Percentiles rank a stretch among this genome's conserved stretches.
phyloP scores from a whole-genome alignment of 2,888 invertebrate genomes.

The Laothoe populi region DNA sequence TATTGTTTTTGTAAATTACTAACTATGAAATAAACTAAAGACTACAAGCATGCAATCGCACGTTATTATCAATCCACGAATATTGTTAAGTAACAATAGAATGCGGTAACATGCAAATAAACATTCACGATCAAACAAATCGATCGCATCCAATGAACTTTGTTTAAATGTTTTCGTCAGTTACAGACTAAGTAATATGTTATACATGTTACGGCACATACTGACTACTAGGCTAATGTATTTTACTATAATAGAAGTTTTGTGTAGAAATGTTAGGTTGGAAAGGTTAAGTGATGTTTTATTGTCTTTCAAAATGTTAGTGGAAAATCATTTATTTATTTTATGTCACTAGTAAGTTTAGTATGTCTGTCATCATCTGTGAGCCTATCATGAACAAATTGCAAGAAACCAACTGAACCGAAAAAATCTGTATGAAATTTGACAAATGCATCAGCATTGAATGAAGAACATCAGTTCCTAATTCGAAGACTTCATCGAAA shows the following conservation, averaged over 20 bases:
- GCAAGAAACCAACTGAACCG: no score
- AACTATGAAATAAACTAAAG: neutral
- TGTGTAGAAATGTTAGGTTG: neutral
- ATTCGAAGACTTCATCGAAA: no score
- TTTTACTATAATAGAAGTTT: neutral
- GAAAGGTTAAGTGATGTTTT: neutral
- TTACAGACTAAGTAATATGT: conserved; percentile 8
- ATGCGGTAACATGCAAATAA: neutral
- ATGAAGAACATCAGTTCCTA: no score
- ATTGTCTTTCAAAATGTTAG: no score
- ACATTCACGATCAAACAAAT: conserved; percentile 9
- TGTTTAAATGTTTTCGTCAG: neutral
- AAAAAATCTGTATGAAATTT: no score
- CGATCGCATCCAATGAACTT: neutral
- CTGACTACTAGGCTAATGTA: neutral
- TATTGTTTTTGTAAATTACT: neutral
- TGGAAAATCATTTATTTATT: neutral
- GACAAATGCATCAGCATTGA: no score
- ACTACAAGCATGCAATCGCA: neutral
- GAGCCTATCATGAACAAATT: no score
- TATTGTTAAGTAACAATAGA: neutral
- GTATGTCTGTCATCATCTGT: no score
- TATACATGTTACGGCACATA: conserved; percentile 9
- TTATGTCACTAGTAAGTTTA: no score
- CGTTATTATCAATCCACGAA: conserved; percentile 4